Conservation (phyloP, 2,113 vertebrate genomes). For the Gracilinanus agilis region DNA sequence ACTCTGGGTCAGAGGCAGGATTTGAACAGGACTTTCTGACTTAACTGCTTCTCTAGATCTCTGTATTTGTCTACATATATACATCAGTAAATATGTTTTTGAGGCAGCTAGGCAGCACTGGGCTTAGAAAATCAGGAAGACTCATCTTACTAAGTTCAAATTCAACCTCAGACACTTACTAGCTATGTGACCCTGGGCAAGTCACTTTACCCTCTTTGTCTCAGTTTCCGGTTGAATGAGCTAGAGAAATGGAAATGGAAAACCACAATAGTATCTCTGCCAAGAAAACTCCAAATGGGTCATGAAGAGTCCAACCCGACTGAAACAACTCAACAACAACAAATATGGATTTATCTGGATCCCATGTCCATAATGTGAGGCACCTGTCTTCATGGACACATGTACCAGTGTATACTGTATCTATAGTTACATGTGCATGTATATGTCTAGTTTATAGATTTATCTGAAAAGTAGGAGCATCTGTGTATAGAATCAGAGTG, state of each 20-base stretch:
- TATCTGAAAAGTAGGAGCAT: background rate
- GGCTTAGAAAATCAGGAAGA: too few species aligned
- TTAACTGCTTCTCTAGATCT: background rate
- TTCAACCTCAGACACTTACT: too few species aligned
- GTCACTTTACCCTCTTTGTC: too few species aligned
- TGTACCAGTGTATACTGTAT: background rate
- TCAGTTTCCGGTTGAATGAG: too few species aligned
- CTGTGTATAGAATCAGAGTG: background rate
- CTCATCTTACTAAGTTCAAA: too few species aligned
- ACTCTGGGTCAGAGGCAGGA: background rate
- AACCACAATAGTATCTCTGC: too few species aligned
- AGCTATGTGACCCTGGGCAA: too few species aligned
- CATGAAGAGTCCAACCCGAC: too few species aligned
- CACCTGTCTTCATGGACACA: background rate
- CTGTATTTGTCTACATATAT: background rate
- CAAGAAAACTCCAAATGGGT: too few species aligned
- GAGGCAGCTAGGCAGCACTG: too few species aligned
- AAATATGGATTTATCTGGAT: background rate
- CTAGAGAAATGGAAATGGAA: too few species aligned
- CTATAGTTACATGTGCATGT: background rate
- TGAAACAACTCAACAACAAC: too few species aligned
- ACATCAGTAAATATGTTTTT: background rate
- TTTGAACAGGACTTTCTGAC: background rate
- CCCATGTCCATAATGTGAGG: background rate
- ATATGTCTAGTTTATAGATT: background rate